A percentile compares a stretch with the other conserved stretches of the same genome.
Conservation (phyloP, 2,888 invertebrate genomes). For the Drosophila rubida region DNA sequence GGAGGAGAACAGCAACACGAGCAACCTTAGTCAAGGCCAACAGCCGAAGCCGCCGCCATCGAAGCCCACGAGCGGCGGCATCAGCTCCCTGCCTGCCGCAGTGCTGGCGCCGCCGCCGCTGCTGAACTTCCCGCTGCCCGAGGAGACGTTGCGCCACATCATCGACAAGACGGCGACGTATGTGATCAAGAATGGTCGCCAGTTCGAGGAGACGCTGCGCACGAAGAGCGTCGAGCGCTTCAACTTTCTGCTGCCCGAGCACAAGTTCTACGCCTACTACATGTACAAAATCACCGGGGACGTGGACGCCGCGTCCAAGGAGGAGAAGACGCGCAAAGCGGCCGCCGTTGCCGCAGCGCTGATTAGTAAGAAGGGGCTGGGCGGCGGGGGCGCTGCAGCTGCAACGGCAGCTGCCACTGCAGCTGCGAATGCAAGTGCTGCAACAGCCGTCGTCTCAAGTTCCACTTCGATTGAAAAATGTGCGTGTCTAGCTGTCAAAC, state of each 20-base stretch:
- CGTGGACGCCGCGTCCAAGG: conserved; percentile 81
- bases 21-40: conserved; percentile 4
- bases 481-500: conserved; percentile 20
- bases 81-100: conserved; percentile 1
- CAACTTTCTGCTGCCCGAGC: conserved; percentile 91
- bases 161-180: conserved; percentile 99
- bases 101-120: conserved; percentile 50
- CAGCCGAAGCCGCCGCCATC: conserved; percentile 10
- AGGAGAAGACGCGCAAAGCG: conserved; percentile 81
- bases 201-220: conserved; percentile 95
- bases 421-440: too few species aligned
- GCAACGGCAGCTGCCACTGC: not conserved
- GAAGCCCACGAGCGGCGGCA: not conserved
- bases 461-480: conserved; percentile 31
- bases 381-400: conserved; percentile 24
- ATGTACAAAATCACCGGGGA: conserved; percentile 86
- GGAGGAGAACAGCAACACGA: conserved; percentile 74
- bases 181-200: conserved; percentile 97
- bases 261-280: conserved; percentile 94
- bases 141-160: conserved; percentile 93
- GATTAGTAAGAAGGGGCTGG: conserved; percentile 76
- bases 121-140: conserved; percentile 87
- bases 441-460: not conserved
- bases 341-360: conserved; percentile 81
- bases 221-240: conserved; percentile 94